These are phyloP conservation scores for Hippoglossus stenolepis DNA, from an alignment of 2,113 vertebrate genomes.

Conservation along the genomic window DNA sequence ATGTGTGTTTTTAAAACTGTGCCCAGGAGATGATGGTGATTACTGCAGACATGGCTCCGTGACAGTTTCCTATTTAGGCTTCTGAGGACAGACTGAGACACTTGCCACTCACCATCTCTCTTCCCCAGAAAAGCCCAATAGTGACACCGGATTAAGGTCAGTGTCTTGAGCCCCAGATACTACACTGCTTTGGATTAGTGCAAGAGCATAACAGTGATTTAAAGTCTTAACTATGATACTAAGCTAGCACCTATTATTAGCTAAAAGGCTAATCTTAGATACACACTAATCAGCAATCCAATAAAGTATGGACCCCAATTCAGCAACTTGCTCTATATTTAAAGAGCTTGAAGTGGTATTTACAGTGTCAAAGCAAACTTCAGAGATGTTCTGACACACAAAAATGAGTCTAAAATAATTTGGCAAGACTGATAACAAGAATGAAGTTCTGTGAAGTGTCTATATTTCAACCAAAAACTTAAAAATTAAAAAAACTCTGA, in stretches of 20 bases:
- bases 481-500: too few species aligned
- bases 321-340: constrained; percentile 48
- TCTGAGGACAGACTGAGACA: constrained; percentile 39
- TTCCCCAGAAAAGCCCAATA: constrained; percentile 67
- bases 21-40: constrained; percentile 1
- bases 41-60: constrained; percentile 31
- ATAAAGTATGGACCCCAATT: constrained; percentile 55
- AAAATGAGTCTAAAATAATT: neutral
- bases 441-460: neutral
- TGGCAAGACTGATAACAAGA: neutral
- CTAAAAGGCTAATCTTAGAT: constrained; percentile 75
- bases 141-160: constrained; percentile 81
- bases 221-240: constrained; percentile 76
- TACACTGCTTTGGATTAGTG: constrained; percentile 76
- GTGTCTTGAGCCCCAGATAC: constrained; percentile 66
- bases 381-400: neutral
- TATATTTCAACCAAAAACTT: neutral
- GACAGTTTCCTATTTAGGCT: constrained; percentile 55
- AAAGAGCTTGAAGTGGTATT: constrained; percentile 5
- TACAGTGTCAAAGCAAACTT: neutral
- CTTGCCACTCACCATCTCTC: constrained; percentile 2
- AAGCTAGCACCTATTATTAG: constrained; percentile 78
- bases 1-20: constrained; percentile 7
- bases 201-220: constrained; percentile 79
- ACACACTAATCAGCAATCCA: constrained; percentile 68